Evolutionary conservation across 2,113 vertebrate species (phyloP).

Genomic region (Madoqua kirkii): DNA sequence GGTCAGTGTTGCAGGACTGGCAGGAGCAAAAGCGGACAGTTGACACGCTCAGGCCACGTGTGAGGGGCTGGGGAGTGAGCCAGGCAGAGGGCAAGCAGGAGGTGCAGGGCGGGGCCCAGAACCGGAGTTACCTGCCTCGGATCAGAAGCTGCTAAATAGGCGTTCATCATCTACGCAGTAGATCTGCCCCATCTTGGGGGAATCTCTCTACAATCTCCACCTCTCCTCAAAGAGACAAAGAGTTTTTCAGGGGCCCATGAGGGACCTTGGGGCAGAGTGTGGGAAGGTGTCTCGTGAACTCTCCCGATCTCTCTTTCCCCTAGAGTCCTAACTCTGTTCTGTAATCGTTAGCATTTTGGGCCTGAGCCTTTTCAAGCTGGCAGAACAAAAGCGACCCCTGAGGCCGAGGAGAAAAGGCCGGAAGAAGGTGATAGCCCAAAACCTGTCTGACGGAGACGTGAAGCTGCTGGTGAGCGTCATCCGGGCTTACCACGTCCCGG

Average conservation of each 20-base stretch:
- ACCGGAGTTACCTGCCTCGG: neutral
- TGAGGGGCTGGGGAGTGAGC: too few relatives aligned
- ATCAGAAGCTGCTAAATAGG: neutral
- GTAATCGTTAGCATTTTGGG: conserved; percentile 87
- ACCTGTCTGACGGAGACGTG: conserved; percentile 94
- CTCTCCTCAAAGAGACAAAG: neutral
- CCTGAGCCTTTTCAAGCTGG: conserved; percentile 92
- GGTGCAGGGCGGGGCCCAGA: neutral
- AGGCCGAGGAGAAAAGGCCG: conserved; percentile 94
- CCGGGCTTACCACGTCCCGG: conserved; percentile 92
- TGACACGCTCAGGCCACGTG: neutral
- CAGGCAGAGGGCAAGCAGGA: neutral
- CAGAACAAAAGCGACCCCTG: conserved; percentile 93
- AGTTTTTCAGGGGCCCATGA: neutral
- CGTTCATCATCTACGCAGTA: neutral
- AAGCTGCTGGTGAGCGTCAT: conserved; percentile 92
- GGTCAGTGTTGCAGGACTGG: neutral
- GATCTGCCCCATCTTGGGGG: neutral
- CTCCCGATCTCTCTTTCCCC: neutral
- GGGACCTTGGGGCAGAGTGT: neutral
- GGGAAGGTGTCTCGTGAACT: neutral
- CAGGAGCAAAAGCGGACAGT: rapidly evolving
- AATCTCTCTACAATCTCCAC: neutral
- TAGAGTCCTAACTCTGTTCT: conserved; percentile 43
- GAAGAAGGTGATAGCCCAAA: conserved; percentile 96